These are phyloP conservation scores for Synanceia verrucosa DNA, from an alignment of 2,797 vertebrate genomes.

Conservation along the genomic window DNA sequence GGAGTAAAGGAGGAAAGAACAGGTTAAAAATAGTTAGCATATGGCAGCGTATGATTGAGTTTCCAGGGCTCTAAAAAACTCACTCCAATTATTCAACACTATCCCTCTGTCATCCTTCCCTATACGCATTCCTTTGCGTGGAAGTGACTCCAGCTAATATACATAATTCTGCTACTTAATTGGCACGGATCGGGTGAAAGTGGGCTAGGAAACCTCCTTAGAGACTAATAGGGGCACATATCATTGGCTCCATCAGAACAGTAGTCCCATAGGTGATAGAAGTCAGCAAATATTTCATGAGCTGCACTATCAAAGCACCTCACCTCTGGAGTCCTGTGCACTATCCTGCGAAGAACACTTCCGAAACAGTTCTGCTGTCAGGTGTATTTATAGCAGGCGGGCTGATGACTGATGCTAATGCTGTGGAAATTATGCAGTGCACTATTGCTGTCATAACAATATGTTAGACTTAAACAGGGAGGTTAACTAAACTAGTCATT, in stretches of 20 bases:
- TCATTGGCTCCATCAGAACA: constrained; percentile 95
- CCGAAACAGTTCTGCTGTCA: constrained; percentile 80
- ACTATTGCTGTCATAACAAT: constrained; percentile 82
- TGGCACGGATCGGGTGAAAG: constrained; percentile 91
- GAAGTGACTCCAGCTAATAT: constrained; percentile 93
- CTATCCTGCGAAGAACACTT: constrained; percentile 78
- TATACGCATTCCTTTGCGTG: constrained; percentile 84
- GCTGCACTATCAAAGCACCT: constrained; percentile 83
- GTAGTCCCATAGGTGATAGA: constrained; percentile 91
- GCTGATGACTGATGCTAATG: constrained; percentile 88
- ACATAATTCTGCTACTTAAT: constrained; percentile 98
- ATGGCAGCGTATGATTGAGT: constrained; percentile 87
- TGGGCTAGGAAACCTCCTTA: constrained; percentile 88
- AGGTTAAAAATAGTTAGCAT: constrained; percentile 90
- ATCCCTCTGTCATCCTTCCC: constrained; percentile 90
- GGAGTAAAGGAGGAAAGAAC: constrained; percentile 68
- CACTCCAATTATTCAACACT: constrained; percentile 94
- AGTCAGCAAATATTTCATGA: constrained; percentile 93
- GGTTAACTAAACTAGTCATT: constrained; percentile 88
- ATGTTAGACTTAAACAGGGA: constrained; percentile 82
- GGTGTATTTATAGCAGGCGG: constrained; percentile 85
- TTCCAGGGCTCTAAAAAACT: constrained; percentile 90
- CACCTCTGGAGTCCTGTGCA: constrained; percentile 83
- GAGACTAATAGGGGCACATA: constrained; percentile 93
- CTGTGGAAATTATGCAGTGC: constrained; percentile 83